phyloP scores from a whole-genome alignment of 53 echinoderm and acorn worm genomes.

The Temnopleurus reevesii region DNA sequence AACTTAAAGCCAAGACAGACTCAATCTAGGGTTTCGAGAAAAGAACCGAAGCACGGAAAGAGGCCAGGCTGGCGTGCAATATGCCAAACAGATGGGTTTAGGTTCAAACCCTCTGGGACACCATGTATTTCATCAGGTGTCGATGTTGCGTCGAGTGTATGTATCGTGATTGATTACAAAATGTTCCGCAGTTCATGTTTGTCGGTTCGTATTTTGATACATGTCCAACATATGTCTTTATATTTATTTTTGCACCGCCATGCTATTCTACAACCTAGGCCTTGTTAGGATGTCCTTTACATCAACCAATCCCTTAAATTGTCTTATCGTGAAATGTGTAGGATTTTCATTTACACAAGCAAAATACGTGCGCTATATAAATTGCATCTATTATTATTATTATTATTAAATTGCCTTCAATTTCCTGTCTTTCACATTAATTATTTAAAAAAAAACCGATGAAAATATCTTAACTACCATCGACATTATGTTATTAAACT shows the following conservation, averaged over 20 bases:
- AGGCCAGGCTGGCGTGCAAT: background rate
- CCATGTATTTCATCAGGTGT: background rate
- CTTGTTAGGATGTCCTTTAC: too few species aligned
- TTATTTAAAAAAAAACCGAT: too few species aligned
- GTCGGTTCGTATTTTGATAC: background rate
- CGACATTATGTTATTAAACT: too few species aligned
- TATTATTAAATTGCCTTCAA: too few species aligned
- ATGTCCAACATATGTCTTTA: background rate
- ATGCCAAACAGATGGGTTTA: slow-evolving; percentile 14
- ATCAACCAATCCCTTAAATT: too few species aligned
- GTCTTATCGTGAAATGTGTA: too few species aligned
- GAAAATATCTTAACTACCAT: too few species aligned
- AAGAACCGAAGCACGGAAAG: background rate
- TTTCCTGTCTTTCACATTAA: too few species aligned
- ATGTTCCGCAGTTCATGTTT: background rate
- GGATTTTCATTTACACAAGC: too few species aligned
- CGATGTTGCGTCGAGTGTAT: background rate
- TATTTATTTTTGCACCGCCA: background rate
- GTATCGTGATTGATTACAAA: background rate
- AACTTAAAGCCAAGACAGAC: background rate
- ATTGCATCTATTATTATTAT: too few species aligned
- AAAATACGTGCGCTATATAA: too few species aligned
- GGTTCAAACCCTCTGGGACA: background rate
- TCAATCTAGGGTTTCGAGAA: background rate
- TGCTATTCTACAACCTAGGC: too few species aligned